A percentile compares a stretch with the other conserved stretches of the same genome.
These are phyloP conservation scores for Coccyzus lansbergi DNA, from an alignment of 2,797 vertebrate species.

Conservation along the genomic window DNA sequence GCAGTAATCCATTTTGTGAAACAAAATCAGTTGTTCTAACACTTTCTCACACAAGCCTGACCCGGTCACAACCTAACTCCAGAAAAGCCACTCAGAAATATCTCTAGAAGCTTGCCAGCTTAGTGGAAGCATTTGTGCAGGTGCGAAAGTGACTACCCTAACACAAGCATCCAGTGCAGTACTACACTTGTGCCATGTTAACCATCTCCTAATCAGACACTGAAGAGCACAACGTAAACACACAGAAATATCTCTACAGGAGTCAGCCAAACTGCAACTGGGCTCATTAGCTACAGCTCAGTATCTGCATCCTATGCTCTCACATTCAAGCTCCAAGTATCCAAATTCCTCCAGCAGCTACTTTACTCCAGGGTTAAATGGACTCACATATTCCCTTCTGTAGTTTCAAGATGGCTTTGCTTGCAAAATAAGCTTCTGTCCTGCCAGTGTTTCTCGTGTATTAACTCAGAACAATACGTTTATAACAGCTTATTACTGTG, in stretches of 20 bases:
- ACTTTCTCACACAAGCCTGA: background rate
- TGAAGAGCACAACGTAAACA: background rate
- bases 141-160: background rate
- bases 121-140: background rate
- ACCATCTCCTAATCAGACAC: background rate
- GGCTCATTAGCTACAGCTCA: background rate
- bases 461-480: slow-evolving; percentile 35
- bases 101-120: background rate
- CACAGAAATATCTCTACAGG: background rate
- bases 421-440: slow-evolving; percentile 24
- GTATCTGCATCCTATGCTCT: background rate
- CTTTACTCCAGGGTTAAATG: background rate
- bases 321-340: background rate
- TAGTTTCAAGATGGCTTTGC: background rate
- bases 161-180: background rate
- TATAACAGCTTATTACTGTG: background rate
- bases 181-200: background rate
- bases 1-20: background rate
- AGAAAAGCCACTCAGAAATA: background rate
- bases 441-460: background rate
- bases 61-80: background rate
- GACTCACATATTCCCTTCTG: background rate
- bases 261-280: background rate
- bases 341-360: background rate
- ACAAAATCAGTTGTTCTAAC: background rate